Evolutionary conservation across 2,797 vertebrate species (phyloP).

Genomic region (Periophthalmus magnuspinnatus): DNA sequence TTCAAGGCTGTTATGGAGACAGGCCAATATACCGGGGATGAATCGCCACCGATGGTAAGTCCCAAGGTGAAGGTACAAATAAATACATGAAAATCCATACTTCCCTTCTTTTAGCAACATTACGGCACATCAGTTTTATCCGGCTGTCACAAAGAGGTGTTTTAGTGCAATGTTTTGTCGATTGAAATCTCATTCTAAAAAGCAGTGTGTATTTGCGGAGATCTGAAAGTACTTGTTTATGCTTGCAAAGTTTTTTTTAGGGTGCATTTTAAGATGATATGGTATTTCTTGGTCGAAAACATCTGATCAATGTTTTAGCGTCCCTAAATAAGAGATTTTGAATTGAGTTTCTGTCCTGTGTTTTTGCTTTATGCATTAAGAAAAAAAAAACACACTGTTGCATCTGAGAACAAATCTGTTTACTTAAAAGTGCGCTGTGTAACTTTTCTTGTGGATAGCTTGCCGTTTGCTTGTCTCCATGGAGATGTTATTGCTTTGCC

Average conservation of each 20-base stretch:
- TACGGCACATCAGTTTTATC: neutral
- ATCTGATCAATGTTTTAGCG: neutral
- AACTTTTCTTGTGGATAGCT: no score
- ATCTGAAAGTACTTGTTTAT: neutral
- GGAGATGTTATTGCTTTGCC: no score
- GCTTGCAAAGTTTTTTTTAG: neutral
- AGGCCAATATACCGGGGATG: neutral
- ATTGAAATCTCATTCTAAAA: neutral
- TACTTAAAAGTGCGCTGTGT: no score
- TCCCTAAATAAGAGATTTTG: neutral
- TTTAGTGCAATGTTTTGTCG: neutral
- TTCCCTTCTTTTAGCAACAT: neutral
- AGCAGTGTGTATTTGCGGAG: neutral
- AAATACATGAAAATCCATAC: slow-evolving; percentile 8
- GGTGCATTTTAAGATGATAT: neutral
- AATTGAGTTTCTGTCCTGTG: neutral
- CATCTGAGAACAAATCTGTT: no score
- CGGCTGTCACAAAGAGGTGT: neutral
- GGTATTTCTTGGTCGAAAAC: neutral
- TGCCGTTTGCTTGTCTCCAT: no score
- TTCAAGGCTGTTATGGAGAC: slow-evolving; percentile 1
- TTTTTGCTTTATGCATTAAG: neutral
- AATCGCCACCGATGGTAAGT: neutral
- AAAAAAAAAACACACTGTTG: no score
- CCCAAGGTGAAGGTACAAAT: neutral